Evolutionary conservation across 2,797 vertebrate genomes (phyloP), one percentile per base, ranked within the genome.

Genomic region (Austrolebias charrua): DNA sequence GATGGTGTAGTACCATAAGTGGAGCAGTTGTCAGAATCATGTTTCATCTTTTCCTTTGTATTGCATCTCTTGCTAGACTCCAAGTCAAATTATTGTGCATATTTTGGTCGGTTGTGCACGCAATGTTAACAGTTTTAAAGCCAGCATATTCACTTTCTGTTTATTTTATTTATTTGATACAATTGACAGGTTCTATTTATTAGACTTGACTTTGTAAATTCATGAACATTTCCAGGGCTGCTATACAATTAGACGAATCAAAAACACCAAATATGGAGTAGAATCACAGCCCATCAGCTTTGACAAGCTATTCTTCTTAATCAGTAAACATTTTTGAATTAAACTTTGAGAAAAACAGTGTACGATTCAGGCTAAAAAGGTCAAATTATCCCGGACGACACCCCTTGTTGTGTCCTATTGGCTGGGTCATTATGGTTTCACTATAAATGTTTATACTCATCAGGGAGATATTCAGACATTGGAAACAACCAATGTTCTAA

Each of bases 1-100:
- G 33, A 60, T 60, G 19, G 18, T 56, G 33, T 62, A 66, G 43
- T 29, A 19, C 43, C 33, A 43, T 66, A 66, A 71, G 62, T 61
- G 29, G 40, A 60, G 55, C 63, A 55, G 58, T 66, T 73, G 69
- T 74, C 69, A 71, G 62, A 62, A 48, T 65, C 67, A 66, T 62
- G 57, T 75, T 72, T 71, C 40, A 71, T 44, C 14, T 58, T 48
- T 67, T 43, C 42, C 20, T 58, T 68, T 75, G 56, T 31, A 49
- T 24, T 44, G 2, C 28, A 61, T 55, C 55, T 54, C 6, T 66
- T 65, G 42, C 66, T 62, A 61, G 80, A 51, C 44, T 1, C 19
- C 1, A 9, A 55, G 16, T 52, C 62, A 64, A 51, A 44, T 68
- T 47, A 31, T 55, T 38, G 0, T 55, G n/a, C 38, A 42, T 18